phyloP scores from a whole-genome alignment of 2,113 vertebrate genomes.

The Laterallus jamaicensis region DNA sequence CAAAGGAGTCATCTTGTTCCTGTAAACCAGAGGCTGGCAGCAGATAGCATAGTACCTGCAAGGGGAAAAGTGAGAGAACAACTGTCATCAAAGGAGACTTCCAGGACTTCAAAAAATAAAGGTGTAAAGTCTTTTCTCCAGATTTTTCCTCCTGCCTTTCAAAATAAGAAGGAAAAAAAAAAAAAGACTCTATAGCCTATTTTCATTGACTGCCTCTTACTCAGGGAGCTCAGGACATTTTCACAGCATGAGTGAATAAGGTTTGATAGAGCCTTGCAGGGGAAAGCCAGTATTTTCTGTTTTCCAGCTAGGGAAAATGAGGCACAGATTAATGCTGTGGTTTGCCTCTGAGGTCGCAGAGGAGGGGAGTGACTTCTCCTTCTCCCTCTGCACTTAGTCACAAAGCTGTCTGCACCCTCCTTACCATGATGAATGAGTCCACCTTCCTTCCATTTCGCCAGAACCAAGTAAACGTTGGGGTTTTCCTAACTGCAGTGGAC shows the following conservation, averaged over 20 bases:
- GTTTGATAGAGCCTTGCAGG: not conserved
- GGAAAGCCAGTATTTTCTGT: not conserved
- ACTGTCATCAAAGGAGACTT: not conserved
- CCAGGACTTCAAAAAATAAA: not conserved
- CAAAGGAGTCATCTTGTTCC: slow-evolving; percentile 96
- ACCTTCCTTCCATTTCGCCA: not conserved
- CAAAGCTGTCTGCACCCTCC: not conserved
- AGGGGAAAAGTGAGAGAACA: not conserved
- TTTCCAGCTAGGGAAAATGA: not conserved
- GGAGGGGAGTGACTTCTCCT: not conserved
- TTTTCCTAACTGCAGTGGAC: not conserved
- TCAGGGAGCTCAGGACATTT: not conserved
- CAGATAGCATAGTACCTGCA: slow-evolving; percentile 97
- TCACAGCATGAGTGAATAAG: not conserved
- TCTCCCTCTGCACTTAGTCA: not conserved
- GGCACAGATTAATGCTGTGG: not conserved
- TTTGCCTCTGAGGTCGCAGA: not conserved
- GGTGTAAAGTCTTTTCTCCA: not conserved
- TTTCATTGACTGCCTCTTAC: not conserved
- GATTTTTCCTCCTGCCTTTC: not conserved
- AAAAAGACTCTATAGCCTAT: not conserved
- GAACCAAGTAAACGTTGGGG: not conserved
- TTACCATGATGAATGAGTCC: not conserved
- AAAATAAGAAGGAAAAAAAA: not conserved
- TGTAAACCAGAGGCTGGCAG: slow-evolving; percentile 97